Conservation (phyloP, 2,797 vertebrate genomes). For the Sebastes matsubarae region DNA sequence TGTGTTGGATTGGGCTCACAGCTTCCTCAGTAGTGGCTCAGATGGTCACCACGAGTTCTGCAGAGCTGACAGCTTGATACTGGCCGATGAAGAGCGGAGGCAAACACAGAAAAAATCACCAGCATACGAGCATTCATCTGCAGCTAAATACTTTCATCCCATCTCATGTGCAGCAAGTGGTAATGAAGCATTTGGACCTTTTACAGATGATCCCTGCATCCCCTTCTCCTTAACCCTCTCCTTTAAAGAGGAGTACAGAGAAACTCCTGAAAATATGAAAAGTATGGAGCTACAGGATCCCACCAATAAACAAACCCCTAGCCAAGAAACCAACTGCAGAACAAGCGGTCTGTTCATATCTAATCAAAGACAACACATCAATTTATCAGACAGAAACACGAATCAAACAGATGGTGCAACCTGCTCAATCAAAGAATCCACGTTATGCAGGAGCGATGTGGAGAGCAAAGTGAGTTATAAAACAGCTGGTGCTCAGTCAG, state of each 20-base stretch:
- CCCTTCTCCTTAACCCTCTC: not conserved
- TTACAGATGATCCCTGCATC: not conserved
- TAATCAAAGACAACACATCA: conserved; percentile 13
- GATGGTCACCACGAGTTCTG: conserved; percentile 14
- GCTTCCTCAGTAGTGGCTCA: conserved; percentile 50
- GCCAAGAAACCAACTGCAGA: not conserved
- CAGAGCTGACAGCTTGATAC: conserved; percentile 9
- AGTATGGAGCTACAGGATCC: not conserved
- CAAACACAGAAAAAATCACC: not conserved
- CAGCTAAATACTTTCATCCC: not conserved
- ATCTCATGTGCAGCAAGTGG: not conserved
- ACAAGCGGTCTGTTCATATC: not conserved
- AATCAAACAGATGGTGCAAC: not conserved
- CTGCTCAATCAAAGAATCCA: conserved; percentile 4
- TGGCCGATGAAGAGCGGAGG: not conserved
- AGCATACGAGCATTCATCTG: not conserved
- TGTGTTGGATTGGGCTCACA: conserved; percentile 74
- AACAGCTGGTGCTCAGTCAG: conserved; percentile 2
- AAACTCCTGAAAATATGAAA: conserved; percentile 4
- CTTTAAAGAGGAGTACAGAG: not conserved
- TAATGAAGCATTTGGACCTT: not conserved
- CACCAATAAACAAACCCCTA: not conserved
- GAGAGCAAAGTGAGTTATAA: not conserved
- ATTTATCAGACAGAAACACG: conserved; percentile 1
- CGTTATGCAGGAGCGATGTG: not conserved